Conservation (phyloP, 2,113 vertebrate species). For the Lophura nycthemera region DNA sequence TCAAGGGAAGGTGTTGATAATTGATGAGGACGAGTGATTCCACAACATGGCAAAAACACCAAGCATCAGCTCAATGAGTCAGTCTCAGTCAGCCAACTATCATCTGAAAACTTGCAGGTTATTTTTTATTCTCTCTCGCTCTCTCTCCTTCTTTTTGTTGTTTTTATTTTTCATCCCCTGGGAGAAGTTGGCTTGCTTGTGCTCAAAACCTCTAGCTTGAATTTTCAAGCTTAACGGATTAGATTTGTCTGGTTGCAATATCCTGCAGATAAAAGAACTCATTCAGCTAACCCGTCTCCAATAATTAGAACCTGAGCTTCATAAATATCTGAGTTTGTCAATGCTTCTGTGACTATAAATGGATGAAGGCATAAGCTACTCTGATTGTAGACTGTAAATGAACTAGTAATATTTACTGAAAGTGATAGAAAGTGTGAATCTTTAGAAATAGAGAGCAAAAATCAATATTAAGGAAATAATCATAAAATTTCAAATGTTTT, state of each 20-base stretch:
- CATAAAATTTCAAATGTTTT: neutral
- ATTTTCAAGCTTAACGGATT: neutral
- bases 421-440: neutral
- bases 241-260: neutral
- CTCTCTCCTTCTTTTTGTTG: accelerated
- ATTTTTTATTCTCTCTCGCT: neutral
- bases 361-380: neutral
- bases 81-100: neutral
- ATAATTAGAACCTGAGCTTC: neutral
- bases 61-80: neutral
- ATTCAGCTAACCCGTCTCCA: neutral
- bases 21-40: neutral
- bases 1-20: neutral
- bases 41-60: neutral
- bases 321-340: neutral
- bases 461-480: slow-evolving; percentile 1
- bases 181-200: neutral
- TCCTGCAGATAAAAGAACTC: neutral
- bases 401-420: neutral
- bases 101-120: neutral
- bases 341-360: neutral
- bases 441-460: neutral
- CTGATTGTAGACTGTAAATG: neutral
- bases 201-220: neutral
- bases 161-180: accelerated